Evolutionary conservation across 1,140 invertebrate genomes (phyloP), one percentile per base, ranked within the genome.

Genomic region (Fopius arisanus): DNA sequence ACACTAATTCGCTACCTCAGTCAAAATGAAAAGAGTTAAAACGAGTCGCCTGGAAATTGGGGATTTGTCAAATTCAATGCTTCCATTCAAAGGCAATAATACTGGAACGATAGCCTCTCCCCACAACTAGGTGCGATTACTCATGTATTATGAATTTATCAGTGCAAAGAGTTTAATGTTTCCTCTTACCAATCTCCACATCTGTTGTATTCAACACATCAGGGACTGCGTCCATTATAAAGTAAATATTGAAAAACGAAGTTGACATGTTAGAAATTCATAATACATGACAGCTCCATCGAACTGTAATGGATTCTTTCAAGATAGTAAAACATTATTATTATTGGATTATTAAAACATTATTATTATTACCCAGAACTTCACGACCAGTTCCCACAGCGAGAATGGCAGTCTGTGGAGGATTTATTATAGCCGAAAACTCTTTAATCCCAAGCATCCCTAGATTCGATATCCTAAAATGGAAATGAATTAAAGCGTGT

Each of bases 401-500:
- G 28, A 98, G 86, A 85, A 97, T 86, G 0, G 84, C 86, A 26
- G 82, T 86, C 77, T 88, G 87, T 14, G 87, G 87, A 51, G 86
- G 87, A 82, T 88, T 88, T 76, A 88, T 88, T 28, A 97, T 96
- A 4, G 96, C 96, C 82, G 91, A 93, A 86, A 97, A 97, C 82
- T 94, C 91, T 72, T 91, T 92, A 23, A 96, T 83, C 85, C 97
- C 97, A 87, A 96, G 99, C 98, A 99, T 99, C 81, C 98, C 98
- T 74, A 99, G 89, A 89, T 99, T 99, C 0, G 98, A 99, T 41
- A 99, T 94, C 16, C 92, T 94, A 72, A 67, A 77, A 74, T 65
- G 76, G 43, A 9, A 12, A 74, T 73, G 29, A 4, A 62, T 62
- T 71, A 28, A 70, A n/a, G n/a, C n/a, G n/a, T n/a, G n/a, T n/a